Base-by-base conservation (phyloP, 2,113 vertebrate species). In the Chitala chitala region DNA sequence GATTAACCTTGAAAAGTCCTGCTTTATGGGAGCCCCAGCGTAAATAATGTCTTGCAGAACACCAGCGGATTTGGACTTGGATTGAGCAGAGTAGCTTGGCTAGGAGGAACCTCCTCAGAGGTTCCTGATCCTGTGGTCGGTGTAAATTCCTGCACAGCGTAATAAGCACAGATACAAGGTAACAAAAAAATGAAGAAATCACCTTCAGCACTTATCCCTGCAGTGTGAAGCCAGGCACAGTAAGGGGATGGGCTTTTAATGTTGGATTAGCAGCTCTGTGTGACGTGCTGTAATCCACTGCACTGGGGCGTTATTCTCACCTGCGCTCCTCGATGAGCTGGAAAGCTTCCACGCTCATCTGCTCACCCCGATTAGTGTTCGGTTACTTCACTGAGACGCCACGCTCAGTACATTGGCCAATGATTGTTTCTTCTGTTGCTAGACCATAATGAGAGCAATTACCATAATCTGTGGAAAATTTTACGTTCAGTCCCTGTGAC, bases 1-100 rank as follows among this genome's bases (percentile, higher is more conserved):
- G 51, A 71, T 71, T 71, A 55, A 71, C 51, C 69, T 71, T 55
- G 33, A 54, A 33, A 71, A 71, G 68, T 69, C 26, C 46, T 36
- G 50, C 50, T 31, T 68, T 68, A 68, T 5, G 10, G 42, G 48
- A 53, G n/a, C 24, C 24, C 68, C 48, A 8, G 50, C 10, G 31
- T 55, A 40, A 40, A 31, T 55, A 54, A 33, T 20, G 33, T 71
- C 4, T 22, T 55, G 31, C n/a, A 51, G 26, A n/a, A 38, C 36
- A 4, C 50, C 31, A 12, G 50, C 38, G 51, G 69, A 68, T 68
- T 68, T 68, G 22, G 64, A 40, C 1, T 66, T 4, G 48, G 9
- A 22, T 3, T 13, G 50, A 71, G 69, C 5, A 33, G 13, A 20
- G 12, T 2, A n/a, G 50, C 9, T 17, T 40, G 24, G 33, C 4